Base-by-base conservation (phyloP, 2,113 vertebrate species). In the Nyctibius bracteatus region DNA sequence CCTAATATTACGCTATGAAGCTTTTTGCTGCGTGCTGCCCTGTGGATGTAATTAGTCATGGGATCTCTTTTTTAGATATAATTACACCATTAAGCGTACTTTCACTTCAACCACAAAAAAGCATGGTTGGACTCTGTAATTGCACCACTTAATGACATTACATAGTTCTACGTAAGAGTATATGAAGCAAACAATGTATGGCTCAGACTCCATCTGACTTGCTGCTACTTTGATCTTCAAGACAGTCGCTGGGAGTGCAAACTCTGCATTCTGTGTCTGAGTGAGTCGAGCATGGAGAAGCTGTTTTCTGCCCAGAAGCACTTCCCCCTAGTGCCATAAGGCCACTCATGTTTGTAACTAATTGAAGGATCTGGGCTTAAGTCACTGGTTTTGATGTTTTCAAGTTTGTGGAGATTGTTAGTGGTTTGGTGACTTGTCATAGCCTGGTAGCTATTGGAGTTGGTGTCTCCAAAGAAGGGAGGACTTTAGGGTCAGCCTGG, bases 1-100 rank as follows among this genome's bases (percentile, higher is more conserved):
- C 52, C 79, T 65, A 61, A 37, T 67, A 71, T 41, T 80, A 41
- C 3, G 3, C 43, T 57, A 14, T 0, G 4, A 52, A 94, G 72
- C 39, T 71, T 81, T 96, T 88, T 95, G 72, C 62, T 86, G 82
- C 44, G 71, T 88, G 55, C 80, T 2, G 28, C 55, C 73, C 72
- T 23, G 55, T 88, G 72, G 86, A 91, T 95, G 85, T 86, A 88
- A 94, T 97, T 95, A 92, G 84, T 82, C 13, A 77, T 72, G 84
- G 94, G 66, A 91, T 80, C 70, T 91, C 73, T 82, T 91, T 92
- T 95, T 91, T 17, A 65, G 61, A 57, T 33, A 37, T 93, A 92
- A 94, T 94, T 86, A 74, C 72, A 57, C 80, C 83, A 86, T 92
- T 94, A 86, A 94, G 14, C 44, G 49, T 84, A 72, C 86, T 94